Conservation (phyloP, 2,113 vertebrate species). For the Chascanopsetta lugubris region DNA sequence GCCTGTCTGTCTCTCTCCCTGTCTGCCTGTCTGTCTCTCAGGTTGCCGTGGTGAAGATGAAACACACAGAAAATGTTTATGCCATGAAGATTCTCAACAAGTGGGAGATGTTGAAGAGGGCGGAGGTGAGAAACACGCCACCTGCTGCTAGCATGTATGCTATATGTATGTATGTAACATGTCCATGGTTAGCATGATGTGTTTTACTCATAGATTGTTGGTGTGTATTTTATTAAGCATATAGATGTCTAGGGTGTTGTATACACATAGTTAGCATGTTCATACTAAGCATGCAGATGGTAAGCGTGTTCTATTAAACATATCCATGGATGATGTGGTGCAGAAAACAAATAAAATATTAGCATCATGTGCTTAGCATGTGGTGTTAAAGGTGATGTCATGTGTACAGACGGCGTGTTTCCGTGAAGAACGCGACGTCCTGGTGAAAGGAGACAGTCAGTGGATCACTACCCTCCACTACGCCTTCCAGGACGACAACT, state of each 20-base stretch:
- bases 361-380: neutral
- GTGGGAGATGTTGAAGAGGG: conserved; percentile 99
- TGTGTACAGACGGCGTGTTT: conserved; percentile 92
- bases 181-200: neutral
- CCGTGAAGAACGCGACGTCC: conserved; percentile 92
- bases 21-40: conserved; percentile 9
- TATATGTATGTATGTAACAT: no score
- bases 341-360: no score
- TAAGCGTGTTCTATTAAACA: neutral
- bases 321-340: no score
- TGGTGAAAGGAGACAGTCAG: conserved; percentile 96
- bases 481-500: conserved; percentile 97
- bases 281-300: no score
- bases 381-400: neutral
- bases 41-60: conserved; percentile 94
- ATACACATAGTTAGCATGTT: no score
- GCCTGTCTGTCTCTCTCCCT: neutral
- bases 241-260: no score
- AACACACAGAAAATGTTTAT: conserved; percentile 93
- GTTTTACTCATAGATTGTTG: no score
- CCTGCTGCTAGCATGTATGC: neutral
- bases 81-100: conserved; percentile 99
- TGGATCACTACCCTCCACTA: conserved; percentile 98
- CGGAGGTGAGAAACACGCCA: conserved; percentile 79
- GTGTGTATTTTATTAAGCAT: no score